Evolutionary conservation across 2,113 vertebrate genomes (phyloP), one percentile per base, ranked within the genome.

Genomic region (Micronycteris hirsuta): DNA sequence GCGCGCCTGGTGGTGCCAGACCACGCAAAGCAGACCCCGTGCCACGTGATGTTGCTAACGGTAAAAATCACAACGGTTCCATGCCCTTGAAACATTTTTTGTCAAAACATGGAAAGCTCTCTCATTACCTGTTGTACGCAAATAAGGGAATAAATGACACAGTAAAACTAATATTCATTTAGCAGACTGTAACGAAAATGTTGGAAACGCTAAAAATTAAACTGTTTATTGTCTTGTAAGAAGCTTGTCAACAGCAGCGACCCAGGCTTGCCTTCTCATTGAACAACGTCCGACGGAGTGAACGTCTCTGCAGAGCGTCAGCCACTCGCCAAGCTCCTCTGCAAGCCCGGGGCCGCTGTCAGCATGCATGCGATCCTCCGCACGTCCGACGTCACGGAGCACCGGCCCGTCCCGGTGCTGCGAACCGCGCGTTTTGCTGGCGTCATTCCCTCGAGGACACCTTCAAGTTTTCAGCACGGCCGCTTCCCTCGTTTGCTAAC

Each of bases 221-320:
- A 38, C 26, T 5, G 47, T 6, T 49, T 47, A 52, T 5, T 74
- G 54, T 33, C 24, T 74, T 19, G 13, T 31, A 31, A 47, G 52
- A 81, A 26, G 11, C 38, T 47, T 43, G 4, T 19, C 31, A 17
- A n/a, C 1, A 74, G 38, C 2, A 41, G 58, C 4, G 54, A 65
- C 36, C 13, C 0, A 0, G 2, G 36, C 45, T 6, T 26, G 70
- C 31, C 31, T 6, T 41, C 80, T 26, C 36, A 7, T 0, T 5
- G 26, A 19, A 1, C 24, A 2, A 26, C 43, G 22, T 16, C 4
- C 2, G 6, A 7, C 1, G 1, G n/a, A 49, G 65, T 0, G 17
- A 26, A 3, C 4, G 13, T 20, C 91, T 61, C 33, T 49, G 26
- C 28, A 9, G 1, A 0, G 33, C 10, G 10, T 49, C 3, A 11